Base-by-base conservation (phyloP, 2,888 invertebrate species). In the Euplagia quadripunctaria region DNA sequence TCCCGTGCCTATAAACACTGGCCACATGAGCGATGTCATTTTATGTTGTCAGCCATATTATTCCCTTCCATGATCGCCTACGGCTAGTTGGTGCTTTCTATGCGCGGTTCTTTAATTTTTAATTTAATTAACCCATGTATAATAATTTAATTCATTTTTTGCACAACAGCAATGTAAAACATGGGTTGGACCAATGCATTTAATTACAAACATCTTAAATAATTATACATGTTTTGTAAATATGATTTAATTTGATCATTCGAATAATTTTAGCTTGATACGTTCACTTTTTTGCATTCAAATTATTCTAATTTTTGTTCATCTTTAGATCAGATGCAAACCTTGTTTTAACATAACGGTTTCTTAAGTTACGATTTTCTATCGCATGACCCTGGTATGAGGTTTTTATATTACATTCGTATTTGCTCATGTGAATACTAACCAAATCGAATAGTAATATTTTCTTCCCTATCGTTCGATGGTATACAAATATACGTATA, bases 381-480 rank as follows among this genome's bases (percentile, higher is more conserved):
- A 52, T 52, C 41, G n/a, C n/a, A 11, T 52, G 52, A 42, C 52
- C 17, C 6, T 65, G 65, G 46, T 66, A 51, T 55, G 61, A 42
- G 52, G n/a, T 68, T n/a, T 68, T 68, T n/a, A 14, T 68, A 55
- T 68, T 55, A 68, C 41, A 55, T 68, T 55, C 42, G n/a, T 68
- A 41, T 55, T 68, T n/a, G 14, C 17, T 55, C 42, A 55, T 42
- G 41, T 52, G 55, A 68, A 55, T 55, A n/a, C 12, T 52, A 51
- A 68, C 55, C 31, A 61, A 64, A 43, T 46, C 7, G 41, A 64
- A 75, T 65, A 20, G 61, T 31, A 31, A 61, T 61, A 61, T 61
- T 61, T 31, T 61, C 61, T 31, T 61, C 6, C 14, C 31, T 12
- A 31, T 1, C 20, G 31, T 61, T 31, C 20, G 20, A 61, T 61